phyloP scores from a whole-genome alignment of 1,140 invertebrate species.

The Drosophila bipectinata region DNA sequence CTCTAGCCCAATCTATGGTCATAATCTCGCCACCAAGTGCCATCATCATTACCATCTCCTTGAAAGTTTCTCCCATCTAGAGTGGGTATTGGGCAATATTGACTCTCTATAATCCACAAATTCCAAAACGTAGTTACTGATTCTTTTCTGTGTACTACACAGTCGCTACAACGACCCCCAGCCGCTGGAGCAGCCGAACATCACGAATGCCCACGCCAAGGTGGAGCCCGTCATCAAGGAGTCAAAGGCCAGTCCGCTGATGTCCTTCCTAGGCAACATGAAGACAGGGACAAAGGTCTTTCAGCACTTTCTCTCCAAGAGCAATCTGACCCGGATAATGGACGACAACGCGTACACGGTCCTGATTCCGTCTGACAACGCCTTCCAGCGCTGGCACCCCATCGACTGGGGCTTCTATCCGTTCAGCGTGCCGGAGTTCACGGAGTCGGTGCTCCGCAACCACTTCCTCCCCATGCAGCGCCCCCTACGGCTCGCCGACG shows the following conservation, averaged over 20 bases:
- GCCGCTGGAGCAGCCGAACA: constrained; percentile 80
- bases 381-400: constrained; percentile 88
- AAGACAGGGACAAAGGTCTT: constrained; percentile 88
- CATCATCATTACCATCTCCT: neutral
- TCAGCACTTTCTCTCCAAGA: constrained; percentile 86
- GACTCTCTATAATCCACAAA: too few species aligned
- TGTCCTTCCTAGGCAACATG: constrained; percentile 86
- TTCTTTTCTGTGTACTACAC: constrained; percentile 3
- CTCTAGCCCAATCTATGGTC: constrained; percentile 26
- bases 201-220: constrained; percentile 78
- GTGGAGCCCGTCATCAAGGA: constrained; percentile 83
- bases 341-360: constrained; percentile 87
- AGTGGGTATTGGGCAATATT: neutral
- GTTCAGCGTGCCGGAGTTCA: constrained; percentile 88
- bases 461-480: constrained; percentile 86
- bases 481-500: constrained; percentile 85
- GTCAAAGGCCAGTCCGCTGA: constrained; percentile 86
- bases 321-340: constrained; percentile 86
- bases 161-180: constrained; percentile 83
- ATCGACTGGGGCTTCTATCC: constrained; percentile 90
- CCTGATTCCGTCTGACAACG: constrained; percentile 87
- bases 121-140: neutral
- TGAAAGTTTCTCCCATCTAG: neutral
- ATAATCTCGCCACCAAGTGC: neutral
- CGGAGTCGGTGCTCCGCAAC: constrained; percentile 86